Base-by-base conservation (phyloP, 2,797 vertebrate species). In the Sardinella longiceps region DNA sequence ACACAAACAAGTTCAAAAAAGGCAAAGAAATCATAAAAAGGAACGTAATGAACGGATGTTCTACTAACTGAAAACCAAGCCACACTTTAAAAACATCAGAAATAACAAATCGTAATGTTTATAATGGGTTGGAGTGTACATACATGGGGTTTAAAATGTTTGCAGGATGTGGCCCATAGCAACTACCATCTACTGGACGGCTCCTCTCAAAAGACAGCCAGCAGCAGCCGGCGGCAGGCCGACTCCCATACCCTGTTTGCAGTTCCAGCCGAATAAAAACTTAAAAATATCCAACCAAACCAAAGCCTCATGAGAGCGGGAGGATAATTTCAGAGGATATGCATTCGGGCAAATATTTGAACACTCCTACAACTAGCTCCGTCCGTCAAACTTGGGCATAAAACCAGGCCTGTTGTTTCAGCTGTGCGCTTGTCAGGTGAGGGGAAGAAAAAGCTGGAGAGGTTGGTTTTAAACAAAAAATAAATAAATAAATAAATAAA, bases 91-190 rank as follows among this genome's bases (percentile, higher is more conserved):
- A 43, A 20, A 43, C 14, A 74, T 39, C 18, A 30, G 30, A 63
- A 63, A 63, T 37, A 70, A 70, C 63, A 70, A 43, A 53, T 70
- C 70, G 7, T 43, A 39, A 77, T 77, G 70, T 77, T 77, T 77
- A 77, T 5, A 39, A 77, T 23, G 70, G 70, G 4, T 30, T 43
- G 70, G 15, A 7, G 33, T 77, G 37, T 20, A 77, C 23, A 77
- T 43, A 77, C 43, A 77, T 39, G 70, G 33, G 18, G 33, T 43
- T 28, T 33, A 9, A 39, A 77, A 77, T 43, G 70, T 43, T 43
- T 77, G 43, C 70, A 77, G 37, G 70, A 77, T 77, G 70, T 77
- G 70, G 70, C 70, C 7, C 70, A 77, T 39, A 43, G 37, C 70
- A 77, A 20, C 33, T 77, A 43, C 33, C 70, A 74, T 30, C 30